Evolutionary conservation across 2,797 vertebrate genomes (phyloP).

Genomic region (Allobates femoralis): DNA sequence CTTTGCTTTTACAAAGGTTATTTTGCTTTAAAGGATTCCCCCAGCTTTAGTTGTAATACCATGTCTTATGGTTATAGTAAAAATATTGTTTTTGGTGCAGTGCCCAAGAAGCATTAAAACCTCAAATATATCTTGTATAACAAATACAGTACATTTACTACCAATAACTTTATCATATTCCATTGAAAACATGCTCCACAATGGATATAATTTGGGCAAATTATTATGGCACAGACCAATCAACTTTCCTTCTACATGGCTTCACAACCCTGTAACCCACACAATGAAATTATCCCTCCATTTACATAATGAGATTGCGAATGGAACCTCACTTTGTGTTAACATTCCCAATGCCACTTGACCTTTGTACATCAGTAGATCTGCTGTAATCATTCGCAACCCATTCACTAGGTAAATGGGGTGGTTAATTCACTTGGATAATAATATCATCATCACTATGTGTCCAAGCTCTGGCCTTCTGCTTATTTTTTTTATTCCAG

Average conservation of each 20-base stretch:
- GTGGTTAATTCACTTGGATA: conserved; percentile 32
- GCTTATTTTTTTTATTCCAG: background rate
- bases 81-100: background rate
- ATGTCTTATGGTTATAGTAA: background rate
- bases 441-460: conserved; percentile 24
- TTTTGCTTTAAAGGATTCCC: background rate
- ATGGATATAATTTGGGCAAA: conserved; percentile 6
- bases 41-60: background rate
- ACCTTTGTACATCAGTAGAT: conserved; percentile 46
- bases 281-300: conserved; percentile 43
- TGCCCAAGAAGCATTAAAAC: background rate
- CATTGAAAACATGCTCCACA: background rate
- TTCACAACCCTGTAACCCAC: conserved; percentile 19
- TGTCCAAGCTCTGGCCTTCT: background rate
- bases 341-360: conserved; percentile 47
- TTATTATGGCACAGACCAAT: conserved; percentile 30
- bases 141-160: background rate
- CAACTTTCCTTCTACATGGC: conserved; percentile 43
- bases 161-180: background rate
- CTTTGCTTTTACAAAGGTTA: background rate
- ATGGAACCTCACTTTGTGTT: conserved; percentile 48
- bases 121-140: background rate
- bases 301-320: conserved; percentile 48
- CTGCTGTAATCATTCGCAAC: conserved; percentile 28
- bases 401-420: conserved; percentile 6